Evolutionary conservation across 2,113 vertebrate species (phyloP).

Genomic region (Arothron firmamentum): DNA sequence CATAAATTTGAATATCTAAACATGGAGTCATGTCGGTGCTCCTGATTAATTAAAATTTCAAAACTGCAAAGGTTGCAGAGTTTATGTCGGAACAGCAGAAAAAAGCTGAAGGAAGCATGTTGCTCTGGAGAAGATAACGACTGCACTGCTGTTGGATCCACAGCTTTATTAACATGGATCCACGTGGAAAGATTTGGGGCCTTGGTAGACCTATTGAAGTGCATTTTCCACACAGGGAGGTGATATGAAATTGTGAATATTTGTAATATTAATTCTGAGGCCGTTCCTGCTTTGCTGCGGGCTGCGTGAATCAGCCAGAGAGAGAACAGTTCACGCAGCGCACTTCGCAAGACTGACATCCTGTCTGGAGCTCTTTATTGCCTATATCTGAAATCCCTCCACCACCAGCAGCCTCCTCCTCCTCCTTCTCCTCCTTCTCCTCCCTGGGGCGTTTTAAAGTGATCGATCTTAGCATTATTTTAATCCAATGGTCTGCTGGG

Average conservation of each 20-base stretch:
- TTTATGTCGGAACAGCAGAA: slow-evolving; percentile 37
- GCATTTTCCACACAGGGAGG: neutral
- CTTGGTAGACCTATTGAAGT: slow-evolving; percentile 4
- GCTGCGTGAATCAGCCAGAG: slow-evolving; percentile 9
- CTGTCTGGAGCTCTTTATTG: slow-evolving; percentile 4
- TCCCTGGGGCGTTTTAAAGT: slow-evolving; percentile 44
- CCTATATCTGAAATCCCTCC: neutral
- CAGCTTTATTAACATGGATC: slow-evolving; percentile 11
- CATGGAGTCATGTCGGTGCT: slow-evolving; percentile 16
- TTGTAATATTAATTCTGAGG: slow-evolving; percentile 22
- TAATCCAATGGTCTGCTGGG: slow-evolving; percentile 53
- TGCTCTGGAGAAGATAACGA: slow-evolving; percentile 23
- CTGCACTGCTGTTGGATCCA: slow-evolving; percentile 13
- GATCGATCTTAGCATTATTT: slow-evolving; percentile 65
- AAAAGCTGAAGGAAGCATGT: neutral
- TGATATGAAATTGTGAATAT: slow-evolving; percentile 13
- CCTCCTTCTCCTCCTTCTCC: too few species aligned
- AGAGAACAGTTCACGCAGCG: slow-evolving; percentile 14
- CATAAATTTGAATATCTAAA: neutral
- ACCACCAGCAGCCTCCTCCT: neutral
- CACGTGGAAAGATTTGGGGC: neutral
- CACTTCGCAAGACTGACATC: neutral
- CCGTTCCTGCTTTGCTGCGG: slow-evolving; percentile 13
- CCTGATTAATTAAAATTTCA: slow-evolving; percentile 23
- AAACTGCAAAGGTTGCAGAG: slow-evolving; percentile 50